These are phyloP conservation scores for Drosophila borborema DNA, from an alignment of 2,888 invertebrate species.

Conservation along the genomic window DNA sequence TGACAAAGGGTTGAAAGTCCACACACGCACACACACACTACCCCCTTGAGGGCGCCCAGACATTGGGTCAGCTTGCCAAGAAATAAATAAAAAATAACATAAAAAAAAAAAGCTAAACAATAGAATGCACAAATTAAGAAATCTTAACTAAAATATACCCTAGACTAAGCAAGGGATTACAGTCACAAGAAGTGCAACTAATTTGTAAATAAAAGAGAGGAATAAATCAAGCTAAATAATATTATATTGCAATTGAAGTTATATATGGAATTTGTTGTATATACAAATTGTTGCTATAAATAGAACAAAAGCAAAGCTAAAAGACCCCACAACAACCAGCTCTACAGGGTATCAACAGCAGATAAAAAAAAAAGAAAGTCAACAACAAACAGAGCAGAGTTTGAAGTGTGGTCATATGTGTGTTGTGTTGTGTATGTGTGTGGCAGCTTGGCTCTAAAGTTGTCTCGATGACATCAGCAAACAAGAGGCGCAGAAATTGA, in stretches of 20 bases:
- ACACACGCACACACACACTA: background rate
- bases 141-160: background rate
- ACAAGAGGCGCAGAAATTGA: constrained; percentile 72
- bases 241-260: too few relatives aligned
- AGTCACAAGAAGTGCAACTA: too few relatives aligned
- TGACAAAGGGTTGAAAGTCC: constrained; percentile 70
- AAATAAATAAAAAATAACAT: constrained; percentile 49
- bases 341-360: background rate
- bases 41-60: constrained; percentile 12
- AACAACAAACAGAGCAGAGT: constrained; percentile 17
- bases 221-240: too few relatives aligned
- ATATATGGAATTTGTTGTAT: too few relatives aligned
- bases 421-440: constrained; percentile 21
- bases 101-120: constrained; percentile 1
- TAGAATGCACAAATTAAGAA: background rate
- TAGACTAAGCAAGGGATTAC: background rate
- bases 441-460: constrained; percentile 23
- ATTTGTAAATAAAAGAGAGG: too few relatives aligned
- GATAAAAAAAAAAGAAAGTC: constrained; percentile 4
- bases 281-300: too few relatives aligned
- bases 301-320: too few relatives aligned
- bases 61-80: constrained; percentile 61
- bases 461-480: constrained; percentile 80
- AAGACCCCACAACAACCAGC: background rate
- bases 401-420: constrained; percentile 42